Evolutionary conservation across 2,888 invertebrate species (phyloP).

Genomic region (Allacma fusca): DNA sequence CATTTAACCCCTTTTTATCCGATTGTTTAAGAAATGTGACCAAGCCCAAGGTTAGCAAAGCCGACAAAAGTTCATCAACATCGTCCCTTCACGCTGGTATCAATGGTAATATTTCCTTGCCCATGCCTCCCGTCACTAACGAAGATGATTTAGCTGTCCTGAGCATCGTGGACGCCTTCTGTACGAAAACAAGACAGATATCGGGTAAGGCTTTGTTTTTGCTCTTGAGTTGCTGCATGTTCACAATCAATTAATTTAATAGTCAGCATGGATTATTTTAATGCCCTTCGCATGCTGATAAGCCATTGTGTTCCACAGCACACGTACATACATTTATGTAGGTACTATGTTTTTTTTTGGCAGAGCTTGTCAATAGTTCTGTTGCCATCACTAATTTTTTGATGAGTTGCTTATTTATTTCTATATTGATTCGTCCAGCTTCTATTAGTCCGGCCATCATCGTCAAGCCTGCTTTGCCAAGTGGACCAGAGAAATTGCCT

Average conservation of each 20-base stretch:
- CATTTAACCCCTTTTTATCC: conserved; percentile 64
- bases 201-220: conserved; percentile 12
- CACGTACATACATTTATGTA: too few relatives aligned
- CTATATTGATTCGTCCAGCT: background rate
- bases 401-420: background rate
- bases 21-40: conserved; percentile 55
- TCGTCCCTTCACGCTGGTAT: background rate
- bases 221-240: too few relatives aligned
- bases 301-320: too few relatives aligned
- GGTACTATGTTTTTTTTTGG: too few relatives aligned
- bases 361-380: background rate
- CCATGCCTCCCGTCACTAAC: conserved; percentile 47
- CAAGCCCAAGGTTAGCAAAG: conserved; percentile 14
- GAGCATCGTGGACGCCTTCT: conserved; percentile 59
- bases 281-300: too few relatives aligned
- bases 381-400: background rate
- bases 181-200: conserved; percentile 50
- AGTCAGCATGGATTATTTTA: too few relatives aligned
- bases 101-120: background rate
- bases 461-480: conserved; percentile 7
- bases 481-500: conserved; percentile 34
- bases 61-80: conserved; percentile 17
- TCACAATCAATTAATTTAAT: too few relatives aligned
- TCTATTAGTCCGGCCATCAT: conserved; percentile 24
- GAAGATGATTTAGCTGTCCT: conserved; percentile 58